These are phyloP conservation scores for Adelphocoris suturalis DNA, from an alignment of 2,888 invertebrate species.

Conservation along the genomic window DNA sequence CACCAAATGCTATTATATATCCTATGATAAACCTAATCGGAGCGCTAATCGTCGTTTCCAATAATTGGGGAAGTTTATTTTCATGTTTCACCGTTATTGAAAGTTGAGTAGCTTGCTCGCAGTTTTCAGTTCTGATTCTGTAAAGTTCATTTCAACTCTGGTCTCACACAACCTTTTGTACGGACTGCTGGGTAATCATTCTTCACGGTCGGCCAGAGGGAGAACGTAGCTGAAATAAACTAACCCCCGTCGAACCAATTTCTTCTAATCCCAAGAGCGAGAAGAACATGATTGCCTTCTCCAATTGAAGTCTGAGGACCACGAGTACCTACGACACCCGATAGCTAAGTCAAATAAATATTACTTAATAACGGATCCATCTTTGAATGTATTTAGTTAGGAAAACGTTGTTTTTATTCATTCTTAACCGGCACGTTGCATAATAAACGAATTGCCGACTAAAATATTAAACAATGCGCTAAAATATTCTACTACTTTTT, in stretches of 20 bases:
- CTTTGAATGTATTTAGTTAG: no score
- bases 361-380: no score
- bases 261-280: conserved; percentile 40
- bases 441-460: no score
- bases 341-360: not conserved
- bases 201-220: not conserved
- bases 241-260: conserved; percentile 47
- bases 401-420: no score
- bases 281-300: conserved; percentile 50
- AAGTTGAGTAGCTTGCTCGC: not conserved
- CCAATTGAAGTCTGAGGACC: not conserved
- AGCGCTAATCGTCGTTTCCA: no score
- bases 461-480: no score
- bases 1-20: no score
- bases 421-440: no score
- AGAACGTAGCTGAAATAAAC: conserved; percentile 29
- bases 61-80: no score
- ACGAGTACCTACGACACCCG: not conserved
- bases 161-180: conserved; percentile 13
- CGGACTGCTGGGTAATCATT: not conserved
- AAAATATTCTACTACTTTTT: no score
- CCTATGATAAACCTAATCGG: no score
- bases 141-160: conserved; percentile 20
- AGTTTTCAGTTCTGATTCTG: not conserved
- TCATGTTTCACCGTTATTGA: no score